These are phyloP conservation scores for Carassius carassius DNA, from an alignment of 2,113 vertebrate species.

Conservation along the genomic window DNA sequence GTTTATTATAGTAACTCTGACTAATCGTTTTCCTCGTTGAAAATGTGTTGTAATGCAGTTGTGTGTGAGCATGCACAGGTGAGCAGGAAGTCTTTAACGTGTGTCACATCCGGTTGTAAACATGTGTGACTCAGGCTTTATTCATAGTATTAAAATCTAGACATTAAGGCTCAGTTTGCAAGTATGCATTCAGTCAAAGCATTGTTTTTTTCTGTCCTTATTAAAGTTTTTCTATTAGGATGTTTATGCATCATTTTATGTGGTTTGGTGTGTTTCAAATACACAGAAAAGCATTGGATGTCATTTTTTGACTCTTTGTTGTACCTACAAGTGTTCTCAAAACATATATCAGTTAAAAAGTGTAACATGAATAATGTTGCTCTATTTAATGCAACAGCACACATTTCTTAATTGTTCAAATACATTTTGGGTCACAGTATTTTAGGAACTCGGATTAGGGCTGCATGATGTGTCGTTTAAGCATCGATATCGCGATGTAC, in stretches of 20 bases:
- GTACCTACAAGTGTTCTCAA: neutral
- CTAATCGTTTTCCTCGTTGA: neutral
- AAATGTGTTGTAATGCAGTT: neutral
- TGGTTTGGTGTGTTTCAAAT: neutral
- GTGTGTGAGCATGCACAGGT: neutral
- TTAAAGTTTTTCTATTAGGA: neutral
- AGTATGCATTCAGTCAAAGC: neutral
- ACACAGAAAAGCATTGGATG: neutral
- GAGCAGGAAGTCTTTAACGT: constrained; percentile 17
- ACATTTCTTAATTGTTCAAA: neutral
- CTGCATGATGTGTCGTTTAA: no score
- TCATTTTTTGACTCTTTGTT: neutral
- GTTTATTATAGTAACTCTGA: neutral
- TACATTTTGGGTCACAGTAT: neutral
- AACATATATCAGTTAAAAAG: neutral
- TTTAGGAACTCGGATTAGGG: neutral
- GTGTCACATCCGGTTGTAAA: constrained; percentile 34
- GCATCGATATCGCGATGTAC: no score
- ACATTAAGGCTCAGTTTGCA: neutral
- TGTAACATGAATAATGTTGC: neutral
- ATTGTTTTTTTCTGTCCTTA: neutral
- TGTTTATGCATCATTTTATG: neutral
- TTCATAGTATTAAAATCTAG: neutral
- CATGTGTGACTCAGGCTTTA: constrained; percentile 24
- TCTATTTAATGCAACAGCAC: neutral